These are phyloP conservation scores for Salvelinus alpinus DNA, from an alignment of 2,113 vertebrate species.

Conservation along the genomic window DNA sequence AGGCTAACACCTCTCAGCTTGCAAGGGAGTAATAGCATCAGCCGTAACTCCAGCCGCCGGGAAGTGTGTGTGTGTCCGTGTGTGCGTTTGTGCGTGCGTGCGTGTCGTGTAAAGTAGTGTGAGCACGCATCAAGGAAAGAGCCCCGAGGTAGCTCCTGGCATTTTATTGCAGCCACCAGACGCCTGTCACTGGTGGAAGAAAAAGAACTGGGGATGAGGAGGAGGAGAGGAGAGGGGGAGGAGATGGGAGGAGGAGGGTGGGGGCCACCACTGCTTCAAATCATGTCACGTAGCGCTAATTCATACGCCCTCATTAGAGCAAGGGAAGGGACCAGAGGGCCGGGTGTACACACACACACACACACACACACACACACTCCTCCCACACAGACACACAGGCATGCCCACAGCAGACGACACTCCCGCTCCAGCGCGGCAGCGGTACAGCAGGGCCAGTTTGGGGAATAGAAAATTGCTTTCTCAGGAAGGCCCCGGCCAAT, in stretches of 20 bases:
- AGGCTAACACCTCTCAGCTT: constrained; percentile 78
- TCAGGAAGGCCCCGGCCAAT: constrained; percentile 99
- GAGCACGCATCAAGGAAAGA: constrained; percentile 60
- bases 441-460: constrained; percentile 90
- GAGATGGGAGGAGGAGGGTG: neutral
- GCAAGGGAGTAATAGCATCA: constrained; percentile 77
- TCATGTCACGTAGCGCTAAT: constrained; percentile 98
- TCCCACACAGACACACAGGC: constrained; percentile 52
- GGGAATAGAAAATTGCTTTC: constrained; percentile 99
- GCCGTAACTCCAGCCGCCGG: constrained; percentile 66
- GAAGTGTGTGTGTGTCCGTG: constrained; percentile 28
- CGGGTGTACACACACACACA: constrained; percentile 50
- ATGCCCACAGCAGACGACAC: constrained; percentile 36
- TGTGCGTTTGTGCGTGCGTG: constrained; percentile 41
- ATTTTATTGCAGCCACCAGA: constrained; percentile 75
- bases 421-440: constrained; percentile 63
- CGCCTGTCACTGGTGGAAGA: constrained; percentile 85
- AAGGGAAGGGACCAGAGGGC: constrained; percentile 82
- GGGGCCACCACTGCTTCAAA: constrained; percentile 83
- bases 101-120: constrained; percentile 42
- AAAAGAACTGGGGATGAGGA: constrained; percentile 47
- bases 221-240: neutral
- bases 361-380: constrained; percentile 49
- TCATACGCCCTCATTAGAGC: constrained; percentile 99
- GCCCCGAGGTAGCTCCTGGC: constrained; percentile 69